Percentiles rank a stretch among this genome's conserved stretches.
Evolutionary conservation across 2,797 vertebrate species (phyloP).

Genomic region (Anableps anableps): DNA sequence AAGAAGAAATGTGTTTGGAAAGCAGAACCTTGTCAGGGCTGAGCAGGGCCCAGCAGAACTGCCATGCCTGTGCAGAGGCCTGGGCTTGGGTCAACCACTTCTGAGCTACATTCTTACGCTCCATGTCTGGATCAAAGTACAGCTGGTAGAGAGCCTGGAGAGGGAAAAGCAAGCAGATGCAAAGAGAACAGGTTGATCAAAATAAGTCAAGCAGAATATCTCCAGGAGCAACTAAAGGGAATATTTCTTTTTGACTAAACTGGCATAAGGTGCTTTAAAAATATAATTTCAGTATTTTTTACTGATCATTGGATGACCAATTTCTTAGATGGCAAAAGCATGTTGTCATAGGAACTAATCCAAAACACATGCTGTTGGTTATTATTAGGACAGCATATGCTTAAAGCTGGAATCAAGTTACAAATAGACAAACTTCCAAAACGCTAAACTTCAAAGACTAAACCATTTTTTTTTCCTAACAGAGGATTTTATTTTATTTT

Average conservation of each 20-base stretch:
- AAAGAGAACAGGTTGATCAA: background rate
- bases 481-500: background rate
- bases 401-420: conserved; percentile 77
- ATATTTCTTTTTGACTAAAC: background rate
- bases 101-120: conserved; percentile 94
- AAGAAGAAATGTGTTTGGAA: background rate
- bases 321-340: conserved; percentile 50
- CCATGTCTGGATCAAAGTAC: conserved; percentile 97
- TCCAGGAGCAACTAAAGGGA: background rate
- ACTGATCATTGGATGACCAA: conserved; percentile 21
- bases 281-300: background rate
- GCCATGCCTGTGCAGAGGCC: conserved; percentile 94
- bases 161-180: background rate
- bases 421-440: conserved; percentile 50
- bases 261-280: background rate
- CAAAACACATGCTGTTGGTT: conserved; percentile 73
- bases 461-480: background rate
- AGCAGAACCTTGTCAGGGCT: conserved; percentile 85
- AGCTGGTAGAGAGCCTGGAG: conserved; percentile 94
- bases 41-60: conserved; percentile 96
- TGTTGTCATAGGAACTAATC: conserved; percentile 72
- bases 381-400: conserved; percentile 82
- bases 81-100: conserved; percentile 98
- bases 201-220: background rate
- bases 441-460: conserved; percentile 19